Percentiles rank a stretch among this genome's conserved stretches.
phyloP scores from a whole-genome alignment of 53 echinoderm and acorn worm species.

The Echinarachnius parma region DNA sequence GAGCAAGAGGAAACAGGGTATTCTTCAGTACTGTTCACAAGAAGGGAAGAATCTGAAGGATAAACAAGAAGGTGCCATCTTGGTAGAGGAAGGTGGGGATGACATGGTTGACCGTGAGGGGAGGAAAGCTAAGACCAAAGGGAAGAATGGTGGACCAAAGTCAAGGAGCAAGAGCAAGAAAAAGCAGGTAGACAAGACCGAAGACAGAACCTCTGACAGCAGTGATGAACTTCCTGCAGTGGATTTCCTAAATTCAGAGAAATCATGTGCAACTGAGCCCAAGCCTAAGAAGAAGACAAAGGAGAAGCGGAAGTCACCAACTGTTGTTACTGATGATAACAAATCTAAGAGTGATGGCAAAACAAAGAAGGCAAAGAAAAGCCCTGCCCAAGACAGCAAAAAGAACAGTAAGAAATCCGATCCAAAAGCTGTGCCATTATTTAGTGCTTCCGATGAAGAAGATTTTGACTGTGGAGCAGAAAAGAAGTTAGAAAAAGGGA shows the following conservation, averaged over 20 bases:
- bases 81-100: conserved; percentile 10
- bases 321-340: background rate
- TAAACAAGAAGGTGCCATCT: background rate
- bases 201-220: too few species aligned
- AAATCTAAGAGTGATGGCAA: conserved; percentile 8
- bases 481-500: too few species aligned
- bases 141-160: background rate
- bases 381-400: conserved; percentile 8
- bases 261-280: background rate
- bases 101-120: background rate
- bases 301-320: conserved; percentile 8
- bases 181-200: too few species aligned
- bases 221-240: conserved; percentile 53
- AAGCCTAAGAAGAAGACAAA: conserved; percentile 7
- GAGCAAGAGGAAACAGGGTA: conserved; percentile 56
- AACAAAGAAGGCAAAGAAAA: conserved; percentile 24
- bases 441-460: conserved; percentile 19
- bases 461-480: conserved; percentile 30
- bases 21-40: conserved; percentile 10
- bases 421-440: conserved; percentile 3
- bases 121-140: background rate
- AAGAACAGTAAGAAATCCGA: background rate
- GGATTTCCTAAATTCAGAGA: conserved; percentile 1
- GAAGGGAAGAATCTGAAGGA: background rate
- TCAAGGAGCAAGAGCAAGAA: conserved; percentile 13